Percentiles rank a stretch among this genome's conserved stretches.
These are phyloP conservation scores for Dromas ardeola DNA, from an alignment of 2,113 vertebrate species.

Conservation along the genomic window DNA sequence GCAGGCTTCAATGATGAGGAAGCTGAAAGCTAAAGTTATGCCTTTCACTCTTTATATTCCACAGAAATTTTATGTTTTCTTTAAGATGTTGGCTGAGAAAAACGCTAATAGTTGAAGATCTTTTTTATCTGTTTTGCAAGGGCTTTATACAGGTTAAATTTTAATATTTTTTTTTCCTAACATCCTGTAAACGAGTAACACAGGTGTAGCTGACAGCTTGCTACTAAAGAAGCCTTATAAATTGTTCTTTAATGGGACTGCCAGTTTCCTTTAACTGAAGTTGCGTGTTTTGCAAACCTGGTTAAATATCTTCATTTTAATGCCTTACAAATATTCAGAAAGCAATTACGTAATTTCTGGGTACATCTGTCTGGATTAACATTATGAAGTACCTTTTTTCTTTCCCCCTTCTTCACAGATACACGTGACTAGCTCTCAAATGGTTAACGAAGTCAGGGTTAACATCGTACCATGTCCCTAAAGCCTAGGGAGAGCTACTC, in stretches of 20 bases:
- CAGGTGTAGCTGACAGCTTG: not conserved
- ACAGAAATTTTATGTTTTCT: not conserved
- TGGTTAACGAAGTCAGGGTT: not conserved
- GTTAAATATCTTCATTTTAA: not conserved
- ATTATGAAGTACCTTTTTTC: not conserved
- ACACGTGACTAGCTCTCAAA: not conserved
- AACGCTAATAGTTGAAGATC: not conserved
- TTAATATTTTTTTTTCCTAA: not conserved
- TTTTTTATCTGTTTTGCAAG: not conserved
- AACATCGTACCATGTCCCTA: not conserved
- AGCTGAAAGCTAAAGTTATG: not conserved
- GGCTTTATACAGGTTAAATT: not conserved
- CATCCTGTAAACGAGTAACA: not conserved
- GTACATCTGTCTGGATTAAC: too few species aligned
- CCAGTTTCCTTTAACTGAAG: not conserved
- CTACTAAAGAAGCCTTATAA: not conserved
- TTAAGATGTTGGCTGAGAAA: not conserved
- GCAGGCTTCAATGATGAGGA: not conserved
- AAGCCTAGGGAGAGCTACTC: not conserved
- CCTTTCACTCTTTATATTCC: not conserved
- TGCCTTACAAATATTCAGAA: not conserved
- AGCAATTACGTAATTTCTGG: not conserved
- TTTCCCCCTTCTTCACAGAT: not conserved
- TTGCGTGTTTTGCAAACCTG: not conserved
- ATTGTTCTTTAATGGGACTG: not conserved